Evolutionary conservation across 2,113 vertebrate species (phyloP), one percentile per base, ranked within the genome.

Genomic region (Chaetorhynchus papuensis): DNA sequence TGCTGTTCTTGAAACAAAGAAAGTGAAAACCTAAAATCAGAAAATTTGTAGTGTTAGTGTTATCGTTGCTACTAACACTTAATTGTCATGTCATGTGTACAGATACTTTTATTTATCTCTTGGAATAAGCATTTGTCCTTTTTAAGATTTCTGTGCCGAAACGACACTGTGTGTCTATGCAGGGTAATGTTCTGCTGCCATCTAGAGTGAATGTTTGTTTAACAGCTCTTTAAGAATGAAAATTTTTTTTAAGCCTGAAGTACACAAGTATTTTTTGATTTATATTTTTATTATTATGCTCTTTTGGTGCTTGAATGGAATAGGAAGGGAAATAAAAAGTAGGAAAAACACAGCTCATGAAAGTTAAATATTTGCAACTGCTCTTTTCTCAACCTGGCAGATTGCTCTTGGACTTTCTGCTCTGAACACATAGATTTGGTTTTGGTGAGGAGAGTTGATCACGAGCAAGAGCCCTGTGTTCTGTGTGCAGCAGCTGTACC

Each of bases 121-220:
- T 63, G 28, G 54, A 18, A 81, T 83, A 76, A 70, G 47, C 41
- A 49, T 88, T 39, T 93, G 39, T 21, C 24, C 23, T 47, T 87
- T 56, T 24, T 28, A 56, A 87, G 39, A 41, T 44, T 84, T 84
- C 24, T 84, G 7, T 78, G 16, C 41, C 45, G 28, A 65, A 75
- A 61, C 11, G 13, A 64, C 42, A 8, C 42, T 1, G 1, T 60
- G 8, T 50, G 3, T 75, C 74, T 74, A 81, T 44, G 23, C 42
- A 89, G 31, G 15, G 17, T 84, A 66, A 84, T 79, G 60, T 92
- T 97, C 68, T 97, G 66, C 97, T 97, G 97, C 97, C 96, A 96
- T 76, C 97, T 97, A 96, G 94, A 95, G 97, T 72, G 33, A 59
- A 4, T 59, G 11, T 53, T 83, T 60, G 45, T 50, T 61, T 57